Conservation (phyloP, 2,888 invertebrate genomes). For the Chironomus tentans region DNA sequence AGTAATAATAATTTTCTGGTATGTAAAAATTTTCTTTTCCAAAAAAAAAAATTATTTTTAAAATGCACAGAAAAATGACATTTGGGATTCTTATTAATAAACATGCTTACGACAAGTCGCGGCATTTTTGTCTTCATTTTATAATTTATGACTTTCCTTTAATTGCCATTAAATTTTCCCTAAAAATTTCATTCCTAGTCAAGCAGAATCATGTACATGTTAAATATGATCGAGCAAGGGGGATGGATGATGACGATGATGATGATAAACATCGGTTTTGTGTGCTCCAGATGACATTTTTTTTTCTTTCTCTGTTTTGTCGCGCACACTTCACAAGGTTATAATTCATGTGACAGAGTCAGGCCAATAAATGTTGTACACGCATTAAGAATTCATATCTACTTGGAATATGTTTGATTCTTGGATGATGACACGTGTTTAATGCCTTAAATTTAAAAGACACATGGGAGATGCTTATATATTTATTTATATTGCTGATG, state of each 20-base stretch:
- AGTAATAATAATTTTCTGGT: no score
- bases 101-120: neutral
- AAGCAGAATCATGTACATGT: neutral
- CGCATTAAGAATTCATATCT: neutral
- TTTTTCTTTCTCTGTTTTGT: neutral
- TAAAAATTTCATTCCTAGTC: neutral
- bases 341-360: constrained; percentile 12
- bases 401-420: neutral
- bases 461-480: neutral
- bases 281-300: constrained; percentile 15
- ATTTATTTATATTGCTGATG: neutral
- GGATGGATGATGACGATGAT: neutral
- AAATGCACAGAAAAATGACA: neutral
- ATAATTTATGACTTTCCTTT: constrained; percentile 18
- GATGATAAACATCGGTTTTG: neutral
- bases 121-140: neutral
- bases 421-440: neutral
- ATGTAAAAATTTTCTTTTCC: no score
- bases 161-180: neutral
- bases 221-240: neutral
- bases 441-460: neutral
- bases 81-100: constrained; percentile 16
- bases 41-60: neutral
- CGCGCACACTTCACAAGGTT: constrained; percentile 6
- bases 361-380: neutral